phyloP scores from a whole-genome alignment of 2,797 vertebrate genomes.

The Potorous gilbertii region DNA sequence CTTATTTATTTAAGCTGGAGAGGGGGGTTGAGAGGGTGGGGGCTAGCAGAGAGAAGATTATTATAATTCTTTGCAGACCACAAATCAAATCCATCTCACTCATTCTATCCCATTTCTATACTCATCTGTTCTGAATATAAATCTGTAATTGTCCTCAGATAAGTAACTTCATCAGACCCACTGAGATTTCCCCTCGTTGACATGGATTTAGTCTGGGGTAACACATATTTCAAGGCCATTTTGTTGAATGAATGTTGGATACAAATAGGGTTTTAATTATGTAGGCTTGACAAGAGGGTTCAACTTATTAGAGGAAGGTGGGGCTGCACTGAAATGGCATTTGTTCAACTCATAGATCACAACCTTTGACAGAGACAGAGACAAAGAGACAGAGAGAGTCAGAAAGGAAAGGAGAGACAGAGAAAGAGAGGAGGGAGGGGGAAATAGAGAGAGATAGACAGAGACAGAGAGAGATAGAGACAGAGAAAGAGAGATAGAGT shows the following conservation, averaged over 20 bases:
- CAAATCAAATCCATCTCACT: conserved; percentile 32
- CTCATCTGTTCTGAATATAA: conserved; percentile 47
- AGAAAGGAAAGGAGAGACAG: not conserved
- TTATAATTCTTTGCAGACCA: not conserved
- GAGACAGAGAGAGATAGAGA: not conserved
- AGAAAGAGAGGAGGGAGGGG: not conserved
- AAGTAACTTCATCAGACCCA: fast-evolving
- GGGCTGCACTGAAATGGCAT: not conserved
- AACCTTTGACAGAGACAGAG: not conserved
- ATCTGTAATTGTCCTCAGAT: not conserved
- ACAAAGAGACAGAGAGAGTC: not conserved
- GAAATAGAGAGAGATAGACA: not conserved
- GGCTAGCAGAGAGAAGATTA: not conserved
- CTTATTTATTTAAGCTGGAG: not conserved
- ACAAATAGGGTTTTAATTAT: conserved; percentile 45
- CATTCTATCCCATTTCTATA: conserved; percentile 10
- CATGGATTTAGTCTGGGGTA: not conserved
- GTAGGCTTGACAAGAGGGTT: not conserved
- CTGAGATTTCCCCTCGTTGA: conserved; percentile 1
- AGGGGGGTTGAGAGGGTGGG: not conserved
- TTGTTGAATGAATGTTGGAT: not conserved
- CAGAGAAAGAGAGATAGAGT: too few relatives aligned
- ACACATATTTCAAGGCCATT: conserved; percentile 8
- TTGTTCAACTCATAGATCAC: not conserved
- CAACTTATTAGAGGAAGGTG: not conserved